Evolutionary conservation across 2,113 vertebrate species (phyloP).

Genomic region (Poeciliopsis turrubarensis): DNA sequence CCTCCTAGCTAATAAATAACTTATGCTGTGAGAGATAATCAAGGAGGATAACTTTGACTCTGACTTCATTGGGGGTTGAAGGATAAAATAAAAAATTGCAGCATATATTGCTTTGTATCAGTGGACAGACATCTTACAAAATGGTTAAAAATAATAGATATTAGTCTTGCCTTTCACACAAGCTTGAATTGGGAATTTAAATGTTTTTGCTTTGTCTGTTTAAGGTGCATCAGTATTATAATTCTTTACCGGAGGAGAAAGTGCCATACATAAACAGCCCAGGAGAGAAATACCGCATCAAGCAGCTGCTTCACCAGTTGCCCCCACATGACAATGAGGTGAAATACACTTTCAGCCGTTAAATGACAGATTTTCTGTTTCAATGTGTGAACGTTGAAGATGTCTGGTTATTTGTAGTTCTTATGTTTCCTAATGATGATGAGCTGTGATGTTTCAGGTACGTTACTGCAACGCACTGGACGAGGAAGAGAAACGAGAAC

Average conservation of each 20-base stretch:
- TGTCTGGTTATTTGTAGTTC: neutral
- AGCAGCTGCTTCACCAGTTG: constrained; percentile 95
- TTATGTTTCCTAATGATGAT: neutral
- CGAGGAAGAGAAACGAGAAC: constrained; percentile 95
- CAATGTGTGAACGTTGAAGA: neutral
- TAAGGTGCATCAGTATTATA: constrained; percentile 98
- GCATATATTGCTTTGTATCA: neutral
- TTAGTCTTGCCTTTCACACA: neutral
- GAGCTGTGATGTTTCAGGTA: constrained; percentile 77
- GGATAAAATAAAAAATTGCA: neutral
- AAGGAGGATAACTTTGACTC: no score
- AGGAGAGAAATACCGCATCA: constrained; percentile 94
- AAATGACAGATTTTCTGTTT: neutral
- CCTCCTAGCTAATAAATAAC: no score
- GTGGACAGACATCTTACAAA: neutral
- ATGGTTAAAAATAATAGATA: no score
- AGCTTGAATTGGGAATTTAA: neutral
- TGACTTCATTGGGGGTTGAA: no score
- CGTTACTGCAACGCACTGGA: constrained; percentile 95
- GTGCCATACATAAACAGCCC: constrained; percentile 98
- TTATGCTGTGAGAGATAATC: no score
- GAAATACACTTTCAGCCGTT: neutral
- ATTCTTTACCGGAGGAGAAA: constrained; percentile 96
- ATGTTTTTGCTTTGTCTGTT: constrained; percentile 26
- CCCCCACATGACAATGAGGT: constrained; percentile 99